Conservation (phyloP, 1,140 invertebrate species). For the Microplitis demolitor region DNA sequence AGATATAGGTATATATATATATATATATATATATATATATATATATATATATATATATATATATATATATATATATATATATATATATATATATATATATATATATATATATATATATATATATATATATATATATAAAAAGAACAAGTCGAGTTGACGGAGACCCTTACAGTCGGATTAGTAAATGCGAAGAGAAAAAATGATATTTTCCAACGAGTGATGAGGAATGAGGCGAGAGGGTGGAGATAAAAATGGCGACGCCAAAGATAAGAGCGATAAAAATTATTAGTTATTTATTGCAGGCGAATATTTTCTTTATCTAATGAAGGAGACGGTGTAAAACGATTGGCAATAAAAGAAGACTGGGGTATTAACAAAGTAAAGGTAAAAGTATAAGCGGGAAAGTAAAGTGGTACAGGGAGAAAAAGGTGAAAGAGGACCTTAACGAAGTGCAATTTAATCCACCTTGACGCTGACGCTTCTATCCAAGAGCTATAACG, state of each 20-base stretch:
- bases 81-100: neutral
- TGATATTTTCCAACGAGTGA: neutral
- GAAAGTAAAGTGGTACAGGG: neutral
- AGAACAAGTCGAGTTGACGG: constrained; percentile 2
- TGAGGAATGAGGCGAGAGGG: too few species aligned
- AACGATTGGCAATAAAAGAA: neutral
- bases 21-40: neutral
- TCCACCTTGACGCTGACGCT: constrained; percentile 25
- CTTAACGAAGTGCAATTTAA: constrained; percentile 35
- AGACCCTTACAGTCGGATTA: constrained; percentile 10
- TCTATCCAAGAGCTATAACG: neutral
- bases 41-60: neutral
- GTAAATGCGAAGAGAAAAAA: constrained; percentile 9
- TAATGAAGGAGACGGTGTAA: neutral
- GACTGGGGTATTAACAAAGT: neutral
- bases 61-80: neutral
- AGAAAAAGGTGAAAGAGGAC: constrained; percentile 27
- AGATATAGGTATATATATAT: neutral
- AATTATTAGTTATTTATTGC: neutral
- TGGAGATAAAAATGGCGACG: neutral
- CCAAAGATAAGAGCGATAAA: neutral
- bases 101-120: too few species aligned
- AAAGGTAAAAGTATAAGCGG: neutral
- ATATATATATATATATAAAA: neutral
- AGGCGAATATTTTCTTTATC: neutral